Evolutionary conservation across 2,113 vertebrate genomes (phyloP).

Genomic region (Malurus alboscapulatus): DNA sequence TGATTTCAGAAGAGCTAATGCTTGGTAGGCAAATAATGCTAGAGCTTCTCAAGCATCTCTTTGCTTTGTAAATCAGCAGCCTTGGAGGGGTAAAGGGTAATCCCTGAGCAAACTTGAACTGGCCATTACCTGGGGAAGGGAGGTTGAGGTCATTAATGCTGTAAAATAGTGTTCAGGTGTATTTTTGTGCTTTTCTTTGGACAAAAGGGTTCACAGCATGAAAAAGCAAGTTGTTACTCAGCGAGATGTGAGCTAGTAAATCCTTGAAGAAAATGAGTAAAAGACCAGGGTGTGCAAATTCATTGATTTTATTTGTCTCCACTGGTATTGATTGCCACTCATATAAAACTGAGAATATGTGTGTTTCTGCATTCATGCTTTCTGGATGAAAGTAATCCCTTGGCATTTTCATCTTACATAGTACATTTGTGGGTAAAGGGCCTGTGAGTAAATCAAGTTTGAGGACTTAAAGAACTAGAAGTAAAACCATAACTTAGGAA

Average conservation of each 20-base stretch:
- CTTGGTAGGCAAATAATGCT: neutral
- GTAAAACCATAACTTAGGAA: neutral
- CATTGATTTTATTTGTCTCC: neutral
- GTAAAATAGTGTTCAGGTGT: neutral
- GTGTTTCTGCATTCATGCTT: neutral
- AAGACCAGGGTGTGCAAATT: neutral
- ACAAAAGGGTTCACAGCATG: neutral
- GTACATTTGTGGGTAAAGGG: neutral
- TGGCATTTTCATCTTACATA: neutral
- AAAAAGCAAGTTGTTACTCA: neutral
- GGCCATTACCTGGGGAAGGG: neutral
- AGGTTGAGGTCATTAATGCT: neutral
- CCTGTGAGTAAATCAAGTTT: neutral
- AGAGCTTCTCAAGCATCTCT: neutral
- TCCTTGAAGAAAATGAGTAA: neutral
- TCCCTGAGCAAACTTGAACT: slow-evolving; percentile 35
- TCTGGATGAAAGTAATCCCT: neutral
- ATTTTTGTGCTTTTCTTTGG: neutral
- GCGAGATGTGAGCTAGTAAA: neutral
- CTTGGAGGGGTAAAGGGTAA: neutral
- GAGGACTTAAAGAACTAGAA: neutral
- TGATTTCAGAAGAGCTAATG: slow-evolving; percentile 21
- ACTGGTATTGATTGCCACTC: neutral
- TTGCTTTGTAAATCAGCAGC: slow-evolving; percentile 17
- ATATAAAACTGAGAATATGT: neutral